Conservation (phyloP, 2,113 vertebrate genomes). For the Formicarius rufipectus region DNA sequence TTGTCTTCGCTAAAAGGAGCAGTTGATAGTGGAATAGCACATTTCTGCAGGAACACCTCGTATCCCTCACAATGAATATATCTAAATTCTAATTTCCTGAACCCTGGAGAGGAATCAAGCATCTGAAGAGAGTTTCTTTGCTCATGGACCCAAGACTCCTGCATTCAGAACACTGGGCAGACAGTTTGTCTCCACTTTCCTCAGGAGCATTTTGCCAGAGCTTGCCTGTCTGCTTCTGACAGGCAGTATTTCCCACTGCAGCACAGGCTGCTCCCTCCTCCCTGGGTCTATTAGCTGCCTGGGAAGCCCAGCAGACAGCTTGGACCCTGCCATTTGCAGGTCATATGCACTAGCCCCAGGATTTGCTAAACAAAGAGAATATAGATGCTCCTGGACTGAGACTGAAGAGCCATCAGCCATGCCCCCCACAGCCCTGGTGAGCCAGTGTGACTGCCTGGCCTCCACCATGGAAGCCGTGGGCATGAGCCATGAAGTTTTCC, state of each 20-base stretch:
- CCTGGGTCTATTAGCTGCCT: neutral
- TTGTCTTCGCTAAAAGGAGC: neutral
- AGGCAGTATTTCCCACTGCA: neutral
- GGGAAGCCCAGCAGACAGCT: neutral
- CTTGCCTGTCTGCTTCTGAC: slow-evolving; percentile 1
- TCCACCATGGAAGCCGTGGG: neutral
- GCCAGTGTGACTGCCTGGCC: neutral
- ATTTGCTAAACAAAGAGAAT: neutral
- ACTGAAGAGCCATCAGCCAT: neutral
- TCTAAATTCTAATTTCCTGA: neutral
- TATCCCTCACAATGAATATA: neutral
- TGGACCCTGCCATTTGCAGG: neutral
- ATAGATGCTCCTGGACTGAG: neutral
- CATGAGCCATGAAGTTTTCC: neutral
- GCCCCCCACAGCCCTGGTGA: neutral
- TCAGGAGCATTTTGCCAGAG: neutral
- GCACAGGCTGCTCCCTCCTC: neutral
- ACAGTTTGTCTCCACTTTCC: slow-evolving; percentile 51
- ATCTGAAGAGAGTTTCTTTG: neutral
- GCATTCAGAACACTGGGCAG: neutral
- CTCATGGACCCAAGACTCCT: neutral
- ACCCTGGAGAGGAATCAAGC: slow-evolving; percentile 2
- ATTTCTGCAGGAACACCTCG: neutral
- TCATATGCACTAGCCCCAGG: neutral
- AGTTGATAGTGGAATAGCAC: neutral